Conservation (phyloP, 2,888 invertebrate species). For the Gryllus longicercus region DNA sequence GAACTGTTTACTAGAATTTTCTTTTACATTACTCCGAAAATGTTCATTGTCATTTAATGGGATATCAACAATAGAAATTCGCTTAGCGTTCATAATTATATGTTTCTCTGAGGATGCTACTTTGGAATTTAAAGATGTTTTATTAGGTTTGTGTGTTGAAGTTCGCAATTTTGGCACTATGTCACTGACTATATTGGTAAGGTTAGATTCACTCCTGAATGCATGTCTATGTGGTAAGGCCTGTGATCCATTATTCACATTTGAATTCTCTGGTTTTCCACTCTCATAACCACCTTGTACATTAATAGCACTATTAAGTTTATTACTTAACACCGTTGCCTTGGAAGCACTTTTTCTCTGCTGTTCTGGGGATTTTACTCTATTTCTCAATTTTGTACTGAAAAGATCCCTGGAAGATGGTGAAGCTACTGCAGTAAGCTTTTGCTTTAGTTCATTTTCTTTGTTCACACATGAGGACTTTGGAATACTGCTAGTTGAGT, state of each 20-base stretch:
- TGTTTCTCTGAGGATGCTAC: not conserved
- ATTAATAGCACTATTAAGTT: not conserved
- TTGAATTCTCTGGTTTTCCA: not conserved
- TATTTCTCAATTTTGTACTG: not conserved
- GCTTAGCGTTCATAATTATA: not conserved
- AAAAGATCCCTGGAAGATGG: not conserved
- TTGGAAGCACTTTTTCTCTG: not conserved
- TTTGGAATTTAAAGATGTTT: not conserved
- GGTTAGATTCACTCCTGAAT: not conserved
- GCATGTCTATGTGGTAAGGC: not conserved
- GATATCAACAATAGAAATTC: not conserved
- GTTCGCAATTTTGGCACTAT: not conserved
- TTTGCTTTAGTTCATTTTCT: not conserved
- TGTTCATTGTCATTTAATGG: not conserved
- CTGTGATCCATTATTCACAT: not conserved
- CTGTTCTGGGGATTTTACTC: not conserved
- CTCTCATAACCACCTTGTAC: not conserved
- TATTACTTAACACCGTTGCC: not conserved
- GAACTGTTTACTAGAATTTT: no score
- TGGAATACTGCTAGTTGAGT: not conserved
- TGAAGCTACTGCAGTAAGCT: not conserved
- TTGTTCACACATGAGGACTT: not conserved
- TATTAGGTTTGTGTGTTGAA: not conserved
- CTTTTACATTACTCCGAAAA: not conserved
- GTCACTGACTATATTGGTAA: not conserved